Percentiles rank a stretch among this genome's conserved stretches.
phyloP scores from a whole-genome alignment of 2,797 vertebrate genomes.

The Numenius phaeopus region DNA sequence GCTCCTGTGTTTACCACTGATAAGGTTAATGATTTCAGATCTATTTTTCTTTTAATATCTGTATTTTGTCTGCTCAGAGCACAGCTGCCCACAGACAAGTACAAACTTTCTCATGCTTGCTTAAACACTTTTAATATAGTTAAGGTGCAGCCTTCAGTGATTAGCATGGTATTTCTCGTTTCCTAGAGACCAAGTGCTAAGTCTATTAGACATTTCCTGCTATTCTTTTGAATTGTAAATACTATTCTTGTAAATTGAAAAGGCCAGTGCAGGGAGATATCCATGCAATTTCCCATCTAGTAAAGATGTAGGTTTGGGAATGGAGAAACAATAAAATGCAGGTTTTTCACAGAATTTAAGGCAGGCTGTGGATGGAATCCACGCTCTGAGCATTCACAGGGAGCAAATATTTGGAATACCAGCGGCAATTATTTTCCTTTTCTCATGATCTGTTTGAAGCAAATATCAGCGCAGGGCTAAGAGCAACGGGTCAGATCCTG shows the following conservation, averaged over 20 bases:
- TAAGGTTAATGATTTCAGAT: conserved; percentile 5
- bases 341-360: conserved; percentile 47
- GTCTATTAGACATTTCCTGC: conserved; percentile 75
- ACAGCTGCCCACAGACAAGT: conserved; percentile 14
- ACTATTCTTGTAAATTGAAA: conserved; percentile 74
- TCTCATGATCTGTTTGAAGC: neutral
- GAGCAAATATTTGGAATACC: neutral
- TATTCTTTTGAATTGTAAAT: conserved; percentile 79
- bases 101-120: conserved; percentile 43
- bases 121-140: conserved; percentile 60
- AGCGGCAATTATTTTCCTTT: neutral
- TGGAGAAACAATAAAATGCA: conserved; percentile 29
- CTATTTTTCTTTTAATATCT: conserved; percentile 26
- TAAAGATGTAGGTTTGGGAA: conserved; percentile 61
- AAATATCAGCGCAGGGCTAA: neutral
- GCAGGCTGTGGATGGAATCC: neutral
- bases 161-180: conserved; percentile 72
- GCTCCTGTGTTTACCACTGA: neutral
- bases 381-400: neutral
- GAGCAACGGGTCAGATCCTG: neutral
- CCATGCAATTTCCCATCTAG: conserved; percentile 56
- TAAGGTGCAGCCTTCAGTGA: conserved; percentile 57
- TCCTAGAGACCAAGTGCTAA: conserved; percentile 74
- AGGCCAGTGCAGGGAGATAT: conserved; percentile 57
- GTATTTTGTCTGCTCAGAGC: conserved; percentile 11